phyloP scores from a whole-genome alignment of 2,888 invertebrate genomes.

The Trichogramma dendrolimi region DNA sequence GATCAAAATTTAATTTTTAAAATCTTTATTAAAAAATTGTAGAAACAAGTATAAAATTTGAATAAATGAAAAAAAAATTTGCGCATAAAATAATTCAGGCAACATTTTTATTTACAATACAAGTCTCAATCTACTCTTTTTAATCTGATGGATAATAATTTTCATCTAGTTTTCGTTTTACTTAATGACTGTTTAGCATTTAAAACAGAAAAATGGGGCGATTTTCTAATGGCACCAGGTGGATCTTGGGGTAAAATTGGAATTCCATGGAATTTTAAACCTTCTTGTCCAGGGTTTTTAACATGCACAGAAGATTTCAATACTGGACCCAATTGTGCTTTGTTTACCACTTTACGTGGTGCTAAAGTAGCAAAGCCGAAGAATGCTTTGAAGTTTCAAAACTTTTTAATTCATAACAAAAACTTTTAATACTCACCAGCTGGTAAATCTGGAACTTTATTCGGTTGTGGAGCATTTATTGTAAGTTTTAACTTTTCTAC shows the following conservation, averaged over 20 bases:
- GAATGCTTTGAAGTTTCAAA: slow-evolving; percentile 31
- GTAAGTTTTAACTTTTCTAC: slow-evolving; percentile 36
- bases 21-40: no score
- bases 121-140: no score
- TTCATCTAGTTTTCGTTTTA: not conserved
- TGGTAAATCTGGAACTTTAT: slow-evolving; percentile 14
- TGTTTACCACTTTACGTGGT: slow-evolving; percentile 32
- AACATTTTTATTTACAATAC: no score
- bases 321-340: slow-evolving; percentile 42
- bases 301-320: slow-evolving; percentile 40
- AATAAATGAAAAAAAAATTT: no score
- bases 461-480: slow-evolving; percentile 28
- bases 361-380: slow-evolving; percentile 41
- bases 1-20: no score
- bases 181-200: slow-evolving; percentile 38
- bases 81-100: no score
- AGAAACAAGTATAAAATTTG: no score
- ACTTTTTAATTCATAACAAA: slow-evolving; percentile 8
- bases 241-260: slow-evolving; percentile 46
- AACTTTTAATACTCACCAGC: slow-evolving; percentile 27
- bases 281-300: slow-evolving; percentile 41
- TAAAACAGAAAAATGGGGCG: slow-evolving; percentile 45
- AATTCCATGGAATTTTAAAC: slow-evolving; percentile 43
- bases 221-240: slow-evolving; percentile 42
- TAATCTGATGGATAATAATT: no score